These are phyloP conservation scores for Euschistus heros DNA, from an alignment of 1,140 invertebrate species.

Conservation along the genomic window DNA sequence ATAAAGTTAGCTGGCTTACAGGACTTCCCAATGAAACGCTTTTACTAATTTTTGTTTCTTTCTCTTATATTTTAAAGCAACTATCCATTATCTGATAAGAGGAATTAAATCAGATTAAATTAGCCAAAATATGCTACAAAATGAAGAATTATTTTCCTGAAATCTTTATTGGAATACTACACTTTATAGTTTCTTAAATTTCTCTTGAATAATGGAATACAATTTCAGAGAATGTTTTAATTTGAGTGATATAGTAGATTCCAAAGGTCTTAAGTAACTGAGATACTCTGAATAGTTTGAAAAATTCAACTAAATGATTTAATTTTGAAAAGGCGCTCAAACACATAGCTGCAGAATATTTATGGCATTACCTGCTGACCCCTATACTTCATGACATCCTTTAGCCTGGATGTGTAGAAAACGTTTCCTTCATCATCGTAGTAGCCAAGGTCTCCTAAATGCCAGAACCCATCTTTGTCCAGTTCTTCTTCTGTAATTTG, in stretches of 20 bases:
- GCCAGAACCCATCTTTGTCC: conserved; percentile 45
- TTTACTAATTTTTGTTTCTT: too few species aligned
- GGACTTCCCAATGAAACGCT: too few species aligned
- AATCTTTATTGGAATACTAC: too few species aligned
- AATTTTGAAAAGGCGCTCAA: background rate
- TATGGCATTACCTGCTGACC: conserved; percentile 3
- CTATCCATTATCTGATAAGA: too few species aligned
- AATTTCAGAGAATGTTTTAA: background rate
- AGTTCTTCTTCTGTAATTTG: background rate
- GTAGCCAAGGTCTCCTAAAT: conserved; percentile 55
- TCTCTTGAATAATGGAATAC: background rate
- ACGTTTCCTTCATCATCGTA: conserved; percentile 43
- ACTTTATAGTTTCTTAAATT: background rate
- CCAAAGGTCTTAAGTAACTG: background rate
- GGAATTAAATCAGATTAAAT: too few species aligned
- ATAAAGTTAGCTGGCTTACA: too few species aligned
- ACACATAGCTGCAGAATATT: too few species aligned
- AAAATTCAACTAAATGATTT: background rate
- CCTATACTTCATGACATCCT: conserved; percentile 41
- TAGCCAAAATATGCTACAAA: too few species aligned
- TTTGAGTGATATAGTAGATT: background rate
- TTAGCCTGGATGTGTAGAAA: conserved; percentile 48
- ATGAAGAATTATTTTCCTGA: too few species aligned
- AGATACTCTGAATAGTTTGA: background rate
- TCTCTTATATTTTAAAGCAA: too few species aligned